Evolutionary conservation across 2,797 vertebrate genomes (phyloP).

Genomic region (Lemur catta): DNA sequence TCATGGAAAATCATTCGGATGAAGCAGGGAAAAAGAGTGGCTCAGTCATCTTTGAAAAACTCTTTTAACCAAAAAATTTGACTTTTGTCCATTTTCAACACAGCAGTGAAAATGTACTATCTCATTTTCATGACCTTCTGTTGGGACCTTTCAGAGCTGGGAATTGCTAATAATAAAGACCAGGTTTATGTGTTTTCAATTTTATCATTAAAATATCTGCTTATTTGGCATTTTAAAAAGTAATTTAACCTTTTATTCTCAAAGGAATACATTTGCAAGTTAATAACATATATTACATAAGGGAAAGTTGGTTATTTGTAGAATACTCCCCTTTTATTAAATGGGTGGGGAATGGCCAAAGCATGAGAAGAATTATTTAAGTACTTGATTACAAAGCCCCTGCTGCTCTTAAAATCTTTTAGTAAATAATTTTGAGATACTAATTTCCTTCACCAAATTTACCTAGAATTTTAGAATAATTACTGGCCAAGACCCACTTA

Average conservation of each 20-base stretch:
- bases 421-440: background rate
- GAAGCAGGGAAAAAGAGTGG: background rate
- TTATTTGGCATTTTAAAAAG: background rate
- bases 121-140: background rate
- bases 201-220: slow-evolving; percentile 7
- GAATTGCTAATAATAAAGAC: background rate
- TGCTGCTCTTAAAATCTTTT: background rate
- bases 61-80: slow-evolving; percentile 5
- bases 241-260: background rate
- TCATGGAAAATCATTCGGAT: background rate
- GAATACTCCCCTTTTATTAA: background rate
- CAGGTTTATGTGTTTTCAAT: background rate
- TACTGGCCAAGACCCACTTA: background rate
- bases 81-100: background rate
- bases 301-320: background rate
- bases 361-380: background rate
- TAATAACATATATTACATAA: background rate
- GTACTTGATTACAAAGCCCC: background rate
- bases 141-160: background rate
- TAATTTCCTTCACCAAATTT: background rate
- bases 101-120: background rate
- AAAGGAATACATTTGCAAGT: background rate
- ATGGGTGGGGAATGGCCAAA: background rate
- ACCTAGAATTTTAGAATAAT: background rate
- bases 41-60: background rate